Base-by-base conservation (phyloP, 2,113 vertebrate genomes). In the Phalacrocorax carbo region DNA sequence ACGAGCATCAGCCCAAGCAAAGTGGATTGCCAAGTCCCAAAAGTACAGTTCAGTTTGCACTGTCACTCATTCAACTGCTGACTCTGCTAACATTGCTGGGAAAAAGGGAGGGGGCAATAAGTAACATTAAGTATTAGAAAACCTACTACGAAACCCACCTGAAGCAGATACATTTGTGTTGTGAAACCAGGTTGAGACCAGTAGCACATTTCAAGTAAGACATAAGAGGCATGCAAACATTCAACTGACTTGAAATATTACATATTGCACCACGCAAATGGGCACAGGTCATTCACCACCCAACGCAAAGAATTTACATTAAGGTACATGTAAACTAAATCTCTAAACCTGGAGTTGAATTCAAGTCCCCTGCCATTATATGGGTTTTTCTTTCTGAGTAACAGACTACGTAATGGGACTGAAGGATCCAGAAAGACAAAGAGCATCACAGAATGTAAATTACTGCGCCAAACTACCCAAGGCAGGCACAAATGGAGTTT, bases 211-310 rank as follows among this genome's bases (percentile, higher is more conserved):
- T 81, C 34, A 6, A 1, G 8, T 7, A 61, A 62, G 46, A 25
- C 52, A 46, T 16, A 10, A 12, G 34, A n/a, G n/a, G 10, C 36
- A n/a, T 0, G 6, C 1, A 1, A 44, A 44, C 29, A 3, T 30
- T 38, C 16, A 13, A 1, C 7, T 29, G 40, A 25, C 32, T 88
- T 36, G 20, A 55, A 61, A 34, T 2, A 71, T 40, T 48, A 70
- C 21, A 13, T 12, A 44, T 2, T 15, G 48, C 19, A 14, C 15
- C 2, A 2, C 42, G 29, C 12, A 51, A 5, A 17, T 3, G 18
- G 7, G 3, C 23, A 21, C n/a, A 49, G 49, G 27, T 32, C 62
- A 65, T 18, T 32, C 38, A 52, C 58, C 27, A 83, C 5, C 22
- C 81, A 34, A 18, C 2, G 7, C 21, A 52, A 18, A 57, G 38